Evolutionary conservation across 2,113 vertebrate genomes (phyloP).

Genomic region (Rafetus swinhoei): DNA sequence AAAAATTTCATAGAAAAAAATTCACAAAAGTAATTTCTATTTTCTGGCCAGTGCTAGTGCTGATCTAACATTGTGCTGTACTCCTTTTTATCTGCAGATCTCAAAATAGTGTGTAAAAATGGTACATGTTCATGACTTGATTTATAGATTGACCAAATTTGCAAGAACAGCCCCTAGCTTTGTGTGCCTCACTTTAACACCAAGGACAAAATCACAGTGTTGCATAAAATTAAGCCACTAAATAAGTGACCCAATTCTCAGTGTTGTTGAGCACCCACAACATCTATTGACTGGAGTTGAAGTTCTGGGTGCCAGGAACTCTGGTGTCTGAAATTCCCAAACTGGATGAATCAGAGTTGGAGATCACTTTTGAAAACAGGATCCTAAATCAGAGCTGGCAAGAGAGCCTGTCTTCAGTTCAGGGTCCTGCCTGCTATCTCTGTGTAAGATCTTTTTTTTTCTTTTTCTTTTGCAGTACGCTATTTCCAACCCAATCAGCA

Average conservation of each 20-base stretch:
- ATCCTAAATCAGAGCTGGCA: neutral
- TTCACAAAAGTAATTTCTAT: conserved; percentile 58
- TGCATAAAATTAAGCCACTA: neutral
- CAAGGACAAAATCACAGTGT: neutral
- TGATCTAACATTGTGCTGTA: conserved; percentile 57
- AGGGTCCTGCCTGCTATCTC: neutral
- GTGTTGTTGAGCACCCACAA: neutral
- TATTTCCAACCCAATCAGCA: neutral
- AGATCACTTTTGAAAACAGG: neutral
- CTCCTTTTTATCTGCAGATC: conserved; percentile 44
- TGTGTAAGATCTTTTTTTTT: neutral
- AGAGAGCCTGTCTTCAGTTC: neutral
- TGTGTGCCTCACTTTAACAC: neutral
- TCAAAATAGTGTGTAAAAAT: conserved; percentile 23
- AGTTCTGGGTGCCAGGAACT: neutral
- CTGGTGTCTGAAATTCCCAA: neutral
- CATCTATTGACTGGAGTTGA: neutral
- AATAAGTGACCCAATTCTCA: neutral
- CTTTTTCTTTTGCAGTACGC: neutral
- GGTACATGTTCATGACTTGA: conserved; percentile 44
- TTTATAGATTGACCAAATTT: conserved; percentile 10
- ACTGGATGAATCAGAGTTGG: rapidly evolving
- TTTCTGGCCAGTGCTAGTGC: conserved; percentile 51
- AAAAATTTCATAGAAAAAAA: neutral
- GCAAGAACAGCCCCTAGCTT: conserved; percentile 34